These are phyloP conservation scores for Montipora capricornis DNA, from an alignment of 64 coral and sea anemone species.

Conservation along the genomic window DNA sequence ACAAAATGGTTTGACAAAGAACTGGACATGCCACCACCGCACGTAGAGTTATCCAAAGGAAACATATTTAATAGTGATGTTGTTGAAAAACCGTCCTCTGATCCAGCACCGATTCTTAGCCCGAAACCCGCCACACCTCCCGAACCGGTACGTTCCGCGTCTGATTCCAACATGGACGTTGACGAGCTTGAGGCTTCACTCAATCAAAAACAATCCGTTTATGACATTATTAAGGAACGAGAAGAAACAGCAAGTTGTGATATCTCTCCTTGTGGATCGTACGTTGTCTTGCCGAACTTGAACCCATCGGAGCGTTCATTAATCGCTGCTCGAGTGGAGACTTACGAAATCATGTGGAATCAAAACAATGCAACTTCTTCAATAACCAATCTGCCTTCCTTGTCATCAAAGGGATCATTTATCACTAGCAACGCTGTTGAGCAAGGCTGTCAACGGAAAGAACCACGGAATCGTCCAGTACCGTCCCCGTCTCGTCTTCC, in stretches of 20 bases:
- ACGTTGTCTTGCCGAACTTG: constrained; percentile 75
- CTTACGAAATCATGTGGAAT: constrained; percentile 13
- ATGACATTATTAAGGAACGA: constrained; percentile 9
- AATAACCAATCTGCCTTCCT: constrained; percentile 57
- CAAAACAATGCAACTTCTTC: constrained; percentile 37
- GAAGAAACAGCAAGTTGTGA: constrained; percentile 58
- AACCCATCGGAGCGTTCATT: constrained; percentile 55
- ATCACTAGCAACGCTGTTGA: neutral
- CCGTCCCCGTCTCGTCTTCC: constrained; percentile 40
- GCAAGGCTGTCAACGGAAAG: neutral
- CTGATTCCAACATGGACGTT: neutral
- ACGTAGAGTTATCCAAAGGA: neutral
- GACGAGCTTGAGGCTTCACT: neutral
- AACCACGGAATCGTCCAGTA: neutral
- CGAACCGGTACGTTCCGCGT: neutral
- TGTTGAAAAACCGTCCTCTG: neutral
- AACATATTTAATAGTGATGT: neutral
- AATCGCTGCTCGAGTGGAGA: constrained; percentile 47
- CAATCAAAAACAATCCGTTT: neutral
- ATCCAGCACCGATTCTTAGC: neutral
- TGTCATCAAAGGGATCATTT: constrained; percentile 44
- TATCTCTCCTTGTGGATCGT: constrained; percentile 67
- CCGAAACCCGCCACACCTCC: neutral
- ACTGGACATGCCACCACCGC: neutral
- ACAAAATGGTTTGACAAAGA: constrained; percentile 45